phyloP scores from a whole-genome alignment of 1,140 invertebrate species.

The Macrotrachela quadricornifera region DNA sequence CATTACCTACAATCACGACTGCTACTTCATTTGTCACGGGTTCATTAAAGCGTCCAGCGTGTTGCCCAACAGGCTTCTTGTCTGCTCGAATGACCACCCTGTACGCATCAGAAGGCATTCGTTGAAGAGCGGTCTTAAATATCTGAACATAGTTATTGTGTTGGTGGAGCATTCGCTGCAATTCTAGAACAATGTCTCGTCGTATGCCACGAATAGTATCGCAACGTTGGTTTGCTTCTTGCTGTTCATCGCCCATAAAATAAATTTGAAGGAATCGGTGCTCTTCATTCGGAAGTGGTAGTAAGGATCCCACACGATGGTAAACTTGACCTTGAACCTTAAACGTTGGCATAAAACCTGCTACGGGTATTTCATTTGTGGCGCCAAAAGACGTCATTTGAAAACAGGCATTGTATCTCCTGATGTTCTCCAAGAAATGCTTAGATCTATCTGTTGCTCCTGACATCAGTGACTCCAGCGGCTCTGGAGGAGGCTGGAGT shows the following conservation, averaged over 20 bases:
- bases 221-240: constrained; percentile 2
- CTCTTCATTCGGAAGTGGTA: constrained; percentile 9
- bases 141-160: constrained; percentile 18
- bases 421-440: no score
- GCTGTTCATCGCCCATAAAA: constrained; percentile 12
- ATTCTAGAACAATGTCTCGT: constrained; percentile 2
- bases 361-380: no score
- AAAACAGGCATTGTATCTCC: no score
- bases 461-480: no score
- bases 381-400: no score
- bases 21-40: constrained; percentile 20
- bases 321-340: no score
- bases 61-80: constrained; percentile 22
- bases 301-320: no score
- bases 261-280: constrained; percentile 30
- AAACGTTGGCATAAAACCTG: no score
- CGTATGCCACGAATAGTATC: neutral
- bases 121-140: constrained; percentile 23
- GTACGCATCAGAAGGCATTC: constrained; percentile 15
- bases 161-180: constrained; percentile 23
- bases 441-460: no score
- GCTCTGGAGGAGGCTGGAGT: no score
- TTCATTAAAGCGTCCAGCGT: constrained; percentile 25
- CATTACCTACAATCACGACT: constrained; percentile 19
- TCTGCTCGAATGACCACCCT: constrained; percentile 20